These are phyloP conservation scores for Drosophila pruinosa DNA, from an alignment of 1,140 invertebrate genomes.

Conservation along the genomic window DNA sequence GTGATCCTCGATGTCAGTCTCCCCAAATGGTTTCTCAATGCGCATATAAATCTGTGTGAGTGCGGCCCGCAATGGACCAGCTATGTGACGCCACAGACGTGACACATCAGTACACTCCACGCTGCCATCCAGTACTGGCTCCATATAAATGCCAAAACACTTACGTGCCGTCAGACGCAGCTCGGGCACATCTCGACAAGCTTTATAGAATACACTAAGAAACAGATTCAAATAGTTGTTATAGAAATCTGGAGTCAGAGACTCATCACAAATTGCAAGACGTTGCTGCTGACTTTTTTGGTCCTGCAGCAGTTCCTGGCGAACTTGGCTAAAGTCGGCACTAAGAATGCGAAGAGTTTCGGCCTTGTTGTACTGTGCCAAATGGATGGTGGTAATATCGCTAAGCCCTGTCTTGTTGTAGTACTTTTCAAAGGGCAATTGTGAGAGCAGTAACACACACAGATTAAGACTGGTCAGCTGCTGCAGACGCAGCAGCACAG, in stretches of 20 bases:
- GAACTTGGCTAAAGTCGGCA: conserved; percentile 77
- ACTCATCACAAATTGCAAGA: conserved; percentile 39
- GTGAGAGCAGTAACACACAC: conserved; percentile 90
- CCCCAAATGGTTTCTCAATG: conserved; percentile 82
- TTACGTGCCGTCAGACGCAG: conserved; percentile 88
- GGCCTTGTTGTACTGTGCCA: conserved; percentile 91
- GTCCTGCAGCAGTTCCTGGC: conserved; percentile 19
- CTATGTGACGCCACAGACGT: conserved; percentile 90
- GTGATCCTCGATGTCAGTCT: conserved; percentile 50
- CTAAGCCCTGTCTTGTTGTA: conserved; percentile 86
- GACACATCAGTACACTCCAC: conserved; percentile 86
- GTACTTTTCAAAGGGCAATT: conserved; percentile 92
- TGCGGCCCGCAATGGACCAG: conserved; percentile 88
- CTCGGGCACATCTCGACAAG: conserved; percentile 92
- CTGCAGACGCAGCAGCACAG: conserved; percentile 88
- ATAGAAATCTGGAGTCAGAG: conserved; percentile 86
- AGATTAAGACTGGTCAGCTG: conserved; percentile 89
- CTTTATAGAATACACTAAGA: conserved; percentile 90
- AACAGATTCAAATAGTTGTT: conserved; percentile 91
- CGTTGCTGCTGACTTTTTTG: conserved; percentile 16
- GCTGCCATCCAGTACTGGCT: conserved; percentile 87
- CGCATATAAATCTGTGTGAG: conserved; percentile 91
- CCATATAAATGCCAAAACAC: conserved; percentile 89
- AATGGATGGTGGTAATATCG: conserved; percentile 90
- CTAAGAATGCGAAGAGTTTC: conserved; percentile 90